Conservation (phyloP, 2,113 vertebrate species). For the Dipodomys merriami region DNA sequence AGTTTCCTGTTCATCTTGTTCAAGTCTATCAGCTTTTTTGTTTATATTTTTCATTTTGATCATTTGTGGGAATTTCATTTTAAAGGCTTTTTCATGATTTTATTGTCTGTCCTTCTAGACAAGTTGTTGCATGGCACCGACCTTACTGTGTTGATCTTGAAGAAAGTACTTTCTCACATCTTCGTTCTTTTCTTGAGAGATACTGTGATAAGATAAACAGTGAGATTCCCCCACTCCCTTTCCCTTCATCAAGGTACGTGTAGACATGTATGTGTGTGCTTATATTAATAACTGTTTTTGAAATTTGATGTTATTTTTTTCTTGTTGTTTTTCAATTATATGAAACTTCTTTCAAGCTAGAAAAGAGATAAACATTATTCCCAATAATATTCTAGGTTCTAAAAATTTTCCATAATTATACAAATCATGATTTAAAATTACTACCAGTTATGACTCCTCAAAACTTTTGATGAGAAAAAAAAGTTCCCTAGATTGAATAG, state of each 20-base stretch:
- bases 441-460: conserved; percentile 2
- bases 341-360: conserved; percentile 21
- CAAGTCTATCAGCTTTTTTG: background rate
- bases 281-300: conserved; percentile 46
- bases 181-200: conserved; percentile 96
- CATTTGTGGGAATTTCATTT: conserved; percentile 25
- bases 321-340: background rate
- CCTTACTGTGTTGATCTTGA: conserved; percentile 98
- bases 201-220: conserved; percentile 97
- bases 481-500: background rate
- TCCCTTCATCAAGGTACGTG: conserved; percentile 94
- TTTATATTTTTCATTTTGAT: conserved; percentile 48
- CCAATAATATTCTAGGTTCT: conserved; percentile 35
- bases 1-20: conserved; percentile 1
- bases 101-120: conserved; percentile 78
- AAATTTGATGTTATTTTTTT: conserved; percentile 57
- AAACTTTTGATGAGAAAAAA: conserved; percentile 48
- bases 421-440: conserved; percentile 47
- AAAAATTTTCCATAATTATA: conserved; percentile 54
- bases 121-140: conserved; percentile 98
- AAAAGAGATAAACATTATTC: conserved; percentile 47
- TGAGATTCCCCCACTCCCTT: conserved; percentile 94
- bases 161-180: conserved; percentile 97
- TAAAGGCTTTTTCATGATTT: conserved; percentile 48
- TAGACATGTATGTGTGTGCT: background rate